Evolutionary conservation across 1,140 invertebrate genomes (phyloP).

Genomic region (Penaeus chinensis): DNA sequence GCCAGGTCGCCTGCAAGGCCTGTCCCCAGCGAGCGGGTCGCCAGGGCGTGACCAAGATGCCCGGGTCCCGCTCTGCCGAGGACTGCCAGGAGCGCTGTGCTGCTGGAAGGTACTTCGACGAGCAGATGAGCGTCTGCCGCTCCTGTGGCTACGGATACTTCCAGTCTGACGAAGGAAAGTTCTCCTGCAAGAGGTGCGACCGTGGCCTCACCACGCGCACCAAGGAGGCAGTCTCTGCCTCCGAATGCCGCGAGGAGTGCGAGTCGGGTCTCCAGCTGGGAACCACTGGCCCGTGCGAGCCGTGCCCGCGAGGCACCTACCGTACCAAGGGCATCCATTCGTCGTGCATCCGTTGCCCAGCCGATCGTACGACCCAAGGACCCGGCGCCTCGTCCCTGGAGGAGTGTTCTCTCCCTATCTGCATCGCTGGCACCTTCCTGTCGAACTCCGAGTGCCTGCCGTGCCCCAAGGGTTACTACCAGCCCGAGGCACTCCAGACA

Average conservation of each 20-base stretch:
- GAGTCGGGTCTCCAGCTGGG: constrained; percentile 88
- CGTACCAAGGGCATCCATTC: constrained; percentile 88
- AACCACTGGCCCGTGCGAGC: constrained; percentile 89
- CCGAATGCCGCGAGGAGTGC: constrained; percentile 90
- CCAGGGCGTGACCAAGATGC: constrained; percentile 85
- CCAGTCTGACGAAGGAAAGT: constrained; percentile 90
- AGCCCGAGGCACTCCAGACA: constrained; percentile 89
- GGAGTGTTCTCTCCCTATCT: constrained; percentile 92
- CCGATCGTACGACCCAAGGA: constrained; percentile 87
- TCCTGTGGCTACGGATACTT: constrained; percentile 95
- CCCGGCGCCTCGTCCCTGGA: constrained; percentile 84
- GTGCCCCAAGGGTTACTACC: constrained; percentile 93
- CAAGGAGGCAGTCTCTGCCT: constrained; percentile 73
- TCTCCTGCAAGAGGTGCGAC: constrained; percentile 88
- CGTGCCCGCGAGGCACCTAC: constrained; percentile 91
- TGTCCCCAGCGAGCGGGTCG: constrained; percentile 90
- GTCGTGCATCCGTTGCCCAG: constrained; percentile 87
- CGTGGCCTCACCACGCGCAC: constrained; percentile 93
- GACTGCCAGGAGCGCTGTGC: constrained; percentile 94
- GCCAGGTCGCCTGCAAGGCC: constrained; percentile 86
- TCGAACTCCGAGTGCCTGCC: constrained; percentile 77
- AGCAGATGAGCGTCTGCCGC: constrained; percentile 83
- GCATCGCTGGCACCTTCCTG: constrained; percentile 75
- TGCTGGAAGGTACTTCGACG: constrained; percentile 91
- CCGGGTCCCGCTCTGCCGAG: constrained; percentile 85